Evolutionary conservation across 2,797 vertebrate species (phyloP).

Genomic region (Pelodytes ibericus): DNA sequence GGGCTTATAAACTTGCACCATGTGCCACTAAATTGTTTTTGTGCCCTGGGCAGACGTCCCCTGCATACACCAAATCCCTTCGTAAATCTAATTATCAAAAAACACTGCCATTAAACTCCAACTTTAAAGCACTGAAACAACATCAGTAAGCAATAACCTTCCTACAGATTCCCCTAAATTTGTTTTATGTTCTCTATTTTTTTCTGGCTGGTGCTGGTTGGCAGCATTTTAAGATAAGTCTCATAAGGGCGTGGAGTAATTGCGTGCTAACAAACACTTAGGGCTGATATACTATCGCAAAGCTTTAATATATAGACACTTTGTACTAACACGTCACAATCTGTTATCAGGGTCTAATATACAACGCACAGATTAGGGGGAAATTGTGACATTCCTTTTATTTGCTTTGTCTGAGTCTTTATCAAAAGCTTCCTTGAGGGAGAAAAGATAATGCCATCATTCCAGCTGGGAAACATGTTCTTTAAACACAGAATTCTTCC

Average conservation of each 20-base stretch:
- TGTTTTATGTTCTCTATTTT: neutral
- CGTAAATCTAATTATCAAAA: too few relatives aligned
- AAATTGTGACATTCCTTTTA: slow-evolving; percentile 10
- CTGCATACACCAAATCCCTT: too few relatives aligned
- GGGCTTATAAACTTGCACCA: too few relatives aligned
- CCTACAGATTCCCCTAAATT: neutral
- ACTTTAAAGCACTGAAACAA: neutral
- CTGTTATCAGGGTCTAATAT: neutral
- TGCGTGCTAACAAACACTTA: neutral
- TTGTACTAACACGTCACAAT: slow-evolving; percentile 3
- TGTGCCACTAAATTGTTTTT: too few relatives aligned
- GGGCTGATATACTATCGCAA: neutral
- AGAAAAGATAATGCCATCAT: neutral
- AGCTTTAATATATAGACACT: neutral
- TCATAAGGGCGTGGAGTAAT: neutral
- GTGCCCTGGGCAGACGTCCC: too few relatives aligned
- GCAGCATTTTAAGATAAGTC: neutral
- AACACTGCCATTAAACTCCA: neutral
- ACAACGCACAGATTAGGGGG: slow-evolving; percentile 3
- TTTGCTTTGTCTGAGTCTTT: slow-evolving; percentile 10
- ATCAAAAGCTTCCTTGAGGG: slow-evolving; percentile 1
- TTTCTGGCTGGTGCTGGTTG: neutral
- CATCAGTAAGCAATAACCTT: neutral
- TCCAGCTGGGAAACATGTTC: slow-evolving; percentile 3
- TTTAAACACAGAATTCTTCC: slow-evolving; percentile 9